Conservation (phyloP, 2,888 invertebrate genomes). For the Phalera bucephala region DNA sequence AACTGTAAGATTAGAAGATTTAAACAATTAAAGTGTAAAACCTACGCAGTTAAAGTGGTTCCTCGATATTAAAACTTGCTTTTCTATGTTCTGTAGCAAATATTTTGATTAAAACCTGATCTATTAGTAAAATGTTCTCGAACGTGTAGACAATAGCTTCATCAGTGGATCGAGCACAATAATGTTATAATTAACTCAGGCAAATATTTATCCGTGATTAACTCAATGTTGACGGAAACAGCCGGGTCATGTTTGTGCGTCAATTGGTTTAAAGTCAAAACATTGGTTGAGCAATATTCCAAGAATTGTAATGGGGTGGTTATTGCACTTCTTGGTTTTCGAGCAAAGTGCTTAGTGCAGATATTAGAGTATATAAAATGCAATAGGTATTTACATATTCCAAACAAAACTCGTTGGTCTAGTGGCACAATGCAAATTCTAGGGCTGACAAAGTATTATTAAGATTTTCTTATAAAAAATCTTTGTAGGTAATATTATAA, state of each 20-base stretch:
- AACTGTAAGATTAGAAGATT: too few species aligned
- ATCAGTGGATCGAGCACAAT: slow-evolving; percentile 36
- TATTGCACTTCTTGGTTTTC: slow-evolving; percentile 5
- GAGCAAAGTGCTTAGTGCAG: too few species aligned
- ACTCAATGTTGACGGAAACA: slow-evolving; percentile 49
- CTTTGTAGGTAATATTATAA: too few species aligned
- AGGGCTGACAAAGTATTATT: too few species aligned
- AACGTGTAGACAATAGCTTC: slow-evolving; percentile 36
- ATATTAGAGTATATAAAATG: too few species aligned
- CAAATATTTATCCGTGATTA: slow-evolving; percentile 62
- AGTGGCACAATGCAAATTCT: too few species aligned
- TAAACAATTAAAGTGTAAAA: too few species aligned
- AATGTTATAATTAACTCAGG: slow-evolving; percentile 59
- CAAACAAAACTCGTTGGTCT: too few species aligned
- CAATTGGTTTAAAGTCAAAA: slow-evolving; percentile 30
- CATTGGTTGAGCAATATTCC: slow-evolving; percentile 20
- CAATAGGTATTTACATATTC: too few species aligned
- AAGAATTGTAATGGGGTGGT: slow-evolving; percentile 3
- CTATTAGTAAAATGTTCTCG: slow-evolving; percentile 6
- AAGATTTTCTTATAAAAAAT: too few species aligned
- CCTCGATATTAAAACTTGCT: too few species aligned
- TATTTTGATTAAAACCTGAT: background rate
- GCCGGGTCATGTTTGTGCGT: slow-evolving; percentile 36
- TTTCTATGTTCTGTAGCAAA: background rate
- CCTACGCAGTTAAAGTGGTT: too few species aligned